These are phyloP conservation scores for Bubo scandiacus DNA, from an alignment of 2,113 vertebrate species.

Conservation along the genomic window DNA sequence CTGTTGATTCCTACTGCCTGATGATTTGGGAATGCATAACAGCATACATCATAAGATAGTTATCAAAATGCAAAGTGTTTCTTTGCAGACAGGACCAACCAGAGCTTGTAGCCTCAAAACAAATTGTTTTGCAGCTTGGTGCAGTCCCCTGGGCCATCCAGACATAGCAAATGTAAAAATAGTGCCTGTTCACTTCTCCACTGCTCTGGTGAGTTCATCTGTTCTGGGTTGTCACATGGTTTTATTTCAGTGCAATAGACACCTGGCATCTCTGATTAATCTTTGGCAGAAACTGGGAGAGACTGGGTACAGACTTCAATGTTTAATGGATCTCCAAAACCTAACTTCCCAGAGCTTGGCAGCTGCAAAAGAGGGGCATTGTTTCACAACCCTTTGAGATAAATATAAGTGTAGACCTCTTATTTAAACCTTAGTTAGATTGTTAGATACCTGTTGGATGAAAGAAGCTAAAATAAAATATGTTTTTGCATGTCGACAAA, in stretches of 20 bases:
- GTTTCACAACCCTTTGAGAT: conserved; percentile 2
- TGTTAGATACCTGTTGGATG: neutral
- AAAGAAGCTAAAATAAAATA: neutral
- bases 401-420: neutral
- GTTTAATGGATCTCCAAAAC: neutral
- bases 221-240: neutral
- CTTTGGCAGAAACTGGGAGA: neutral
- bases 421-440: neutral
- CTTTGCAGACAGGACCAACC: neutral
- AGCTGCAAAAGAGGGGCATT: neutral
- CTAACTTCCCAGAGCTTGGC: conserved; percentile 20
- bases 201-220: neutral
- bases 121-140: neutral
- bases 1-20: neutral
- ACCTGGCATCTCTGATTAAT: neutral
- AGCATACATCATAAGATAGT: neutral
- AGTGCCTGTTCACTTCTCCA: neutral
- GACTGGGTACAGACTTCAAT: neutral
- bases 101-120: neutral
- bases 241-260: neutral
- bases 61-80: neutral
- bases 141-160: neutral
- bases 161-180: neutral
- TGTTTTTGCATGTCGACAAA: neutral
- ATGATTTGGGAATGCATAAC: neutral